Percentiles rank a stretch among this genome's conserved stretches.
These are phyloP conservation scores for Rynchops niger DNA, from an alignment of 2,113 vertebrate genomes.

Conservation along the genomic window DNA sequence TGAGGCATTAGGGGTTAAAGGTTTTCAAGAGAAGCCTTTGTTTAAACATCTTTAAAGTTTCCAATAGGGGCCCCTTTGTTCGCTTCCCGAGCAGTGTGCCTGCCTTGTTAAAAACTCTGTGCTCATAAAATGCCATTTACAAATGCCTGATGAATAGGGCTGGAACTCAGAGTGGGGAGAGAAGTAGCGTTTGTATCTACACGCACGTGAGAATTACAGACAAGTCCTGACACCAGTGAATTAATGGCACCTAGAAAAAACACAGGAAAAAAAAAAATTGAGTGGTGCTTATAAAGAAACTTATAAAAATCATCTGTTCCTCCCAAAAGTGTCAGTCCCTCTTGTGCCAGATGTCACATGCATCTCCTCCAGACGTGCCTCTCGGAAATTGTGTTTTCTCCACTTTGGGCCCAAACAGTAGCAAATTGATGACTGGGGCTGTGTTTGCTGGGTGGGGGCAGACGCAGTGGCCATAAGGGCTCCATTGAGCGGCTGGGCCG, in stretches of 20 bases:
- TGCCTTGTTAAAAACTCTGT: conserved; percentile 32
- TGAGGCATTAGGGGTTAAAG: conserved; percentile 57
- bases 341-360: neutral
- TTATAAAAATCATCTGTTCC: neutral
- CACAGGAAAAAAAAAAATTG: rapidly evolving
- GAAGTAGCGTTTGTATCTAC: neutral
- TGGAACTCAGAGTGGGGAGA: neutral
- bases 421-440: neutral
- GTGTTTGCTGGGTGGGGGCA: neutral
- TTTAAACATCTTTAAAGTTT: conserved; percentile 55
- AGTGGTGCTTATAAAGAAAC: neutral
- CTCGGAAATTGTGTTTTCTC: neutral
- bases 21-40: conserved; percentile 62
- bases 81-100: neutral
- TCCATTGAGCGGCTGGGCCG: neutral
- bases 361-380: rapidly evolving
- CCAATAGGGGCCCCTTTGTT: conserved; percentile 63
- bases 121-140: conserved; percentile 44
- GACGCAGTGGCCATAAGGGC: neutral
- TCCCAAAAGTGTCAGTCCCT: neutral
- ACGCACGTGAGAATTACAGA: neutral
- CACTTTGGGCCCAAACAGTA: neutral
- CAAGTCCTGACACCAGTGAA: neutral
- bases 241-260: neutral
- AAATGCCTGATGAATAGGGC: neutral